These are phyloP conservation scores for Dendrocopos noguchii DNA, from an alignment of 2,113 vertebrate species.

Conservation along the genomic window DNA sequence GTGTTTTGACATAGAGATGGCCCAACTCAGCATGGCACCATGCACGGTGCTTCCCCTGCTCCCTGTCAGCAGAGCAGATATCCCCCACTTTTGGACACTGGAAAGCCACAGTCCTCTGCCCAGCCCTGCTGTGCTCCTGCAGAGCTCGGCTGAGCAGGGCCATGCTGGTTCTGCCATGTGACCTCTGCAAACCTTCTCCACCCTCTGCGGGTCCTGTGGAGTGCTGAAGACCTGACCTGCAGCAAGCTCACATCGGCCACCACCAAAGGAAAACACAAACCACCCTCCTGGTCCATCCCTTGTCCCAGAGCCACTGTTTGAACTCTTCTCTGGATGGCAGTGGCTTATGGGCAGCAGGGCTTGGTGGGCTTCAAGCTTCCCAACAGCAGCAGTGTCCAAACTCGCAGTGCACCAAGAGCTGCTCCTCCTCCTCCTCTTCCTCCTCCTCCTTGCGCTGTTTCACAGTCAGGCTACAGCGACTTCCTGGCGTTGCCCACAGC, in stretches of 20 bases:
- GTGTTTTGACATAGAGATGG: neutral
- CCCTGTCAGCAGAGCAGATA: accelerated
- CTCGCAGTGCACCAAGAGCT: neutral
- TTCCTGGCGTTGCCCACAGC: conserved; percentile 34
- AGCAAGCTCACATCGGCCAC: accelerated
- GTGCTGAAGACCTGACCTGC: neutral
- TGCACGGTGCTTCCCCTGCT: neutral
- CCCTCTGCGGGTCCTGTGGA: accelerated
- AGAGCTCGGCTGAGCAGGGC: neutral
- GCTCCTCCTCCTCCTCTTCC: neutral
- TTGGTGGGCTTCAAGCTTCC: neutral
- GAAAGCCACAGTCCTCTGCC: neutral
- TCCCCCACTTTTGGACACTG: accelerated
- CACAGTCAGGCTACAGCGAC: neutral
- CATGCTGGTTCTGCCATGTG: accelerated
- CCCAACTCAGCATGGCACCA: accelerated
- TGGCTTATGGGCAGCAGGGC: neutral
- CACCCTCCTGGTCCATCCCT: accelerated
- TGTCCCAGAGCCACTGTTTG: accelerated
- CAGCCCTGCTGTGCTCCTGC: neutral
- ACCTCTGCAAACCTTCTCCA: accelerated
- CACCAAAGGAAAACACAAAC: accelerated
- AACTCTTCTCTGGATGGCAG: neutral
- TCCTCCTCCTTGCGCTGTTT: neutral
- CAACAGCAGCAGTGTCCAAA: neutral